These are phyloP conservation scores for Paraplagusia blochii DNA, from an alignment of 2,113 vertebrate genomes.

Conservation along the genomic window DNA sequence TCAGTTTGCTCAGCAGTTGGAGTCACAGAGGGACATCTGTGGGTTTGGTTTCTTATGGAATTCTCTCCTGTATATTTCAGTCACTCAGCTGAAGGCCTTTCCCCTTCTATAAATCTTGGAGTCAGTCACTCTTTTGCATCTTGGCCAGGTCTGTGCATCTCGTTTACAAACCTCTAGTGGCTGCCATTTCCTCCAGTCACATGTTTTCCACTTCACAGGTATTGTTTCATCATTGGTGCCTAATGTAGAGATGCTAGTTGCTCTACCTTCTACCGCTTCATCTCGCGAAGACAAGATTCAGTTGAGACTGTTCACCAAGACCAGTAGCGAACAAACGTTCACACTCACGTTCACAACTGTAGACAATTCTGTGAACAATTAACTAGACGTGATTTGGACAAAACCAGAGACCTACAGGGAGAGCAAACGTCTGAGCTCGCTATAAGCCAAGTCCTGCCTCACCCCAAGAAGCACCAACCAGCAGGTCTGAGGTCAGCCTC, in stretches of 20 bases:
- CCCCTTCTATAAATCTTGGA: conserved; percentile 21
- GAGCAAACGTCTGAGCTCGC: too few relatives aligned
- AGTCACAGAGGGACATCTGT: conserved; percentile 42
- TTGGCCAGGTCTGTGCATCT: conserved; percentile 35
- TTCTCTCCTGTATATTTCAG: conserved; percentile 53
- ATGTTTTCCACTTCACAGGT: conserved; percentile 21
- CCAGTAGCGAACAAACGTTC: too few relatives aligned
- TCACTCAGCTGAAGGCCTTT: conserved; percentile 33
- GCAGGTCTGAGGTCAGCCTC: too few relatives aligned
- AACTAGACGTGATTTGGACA: neutral
- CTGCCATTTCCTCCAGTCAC: conserved; percentile 9
- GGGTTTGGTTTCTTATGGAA: conserved; percentile 62
- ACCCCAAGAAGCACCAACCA: too few relatives aligned
- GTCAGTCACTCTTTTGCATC: conserved; percentile 40
- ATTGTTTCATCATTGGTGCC: conserved; percentile 11
- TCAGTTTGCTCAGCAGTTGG: conserved; percentile 56
- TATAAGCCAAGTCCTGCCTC: too few relatives aligned
- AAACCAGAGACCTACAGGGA: too few relatives aligned
- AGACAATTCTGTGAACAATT: conserved; percentile 20
- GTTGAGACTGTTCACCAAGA: too few relatives aligned
- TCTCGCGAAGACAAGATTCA: too few relatives aligned
- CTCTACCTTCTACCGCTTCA: too few relatives aligned
- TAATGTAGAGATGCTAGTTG: too few relatives aligned
- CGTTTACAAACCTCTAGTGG: conserved; percentile 42
- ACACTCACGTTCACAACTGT: too few relatives aligned